These are phyloP conservation scores for Ostrea edulis DNA, from an alignment of 1,140 invertebrate genomes.

Conservation along the genomic window DNA sequence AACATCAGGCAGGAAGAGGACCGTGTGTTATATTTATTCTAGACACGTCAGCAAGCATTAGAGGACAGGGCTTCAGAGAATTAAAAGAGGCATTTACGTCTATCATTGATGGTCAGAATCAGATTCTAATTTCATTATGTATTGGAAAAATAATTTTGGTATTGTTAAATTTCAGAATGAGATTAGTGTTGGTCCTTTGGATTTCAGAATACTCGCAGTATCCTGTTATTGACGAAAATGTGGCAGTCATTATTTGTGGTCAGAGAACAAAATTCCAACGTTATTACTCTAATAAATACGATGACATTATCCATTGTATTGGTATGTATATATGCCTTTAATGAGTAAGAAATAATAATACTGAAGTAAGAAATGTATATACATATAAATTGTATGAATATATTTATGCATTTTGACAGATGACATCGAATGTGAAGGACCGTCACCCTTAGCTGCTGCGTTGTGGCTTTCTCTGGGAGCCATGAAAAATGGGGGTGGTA, in stretches of 20 bases:
- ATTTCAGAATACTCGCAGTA: not conserved
- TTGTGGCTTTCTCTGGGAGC: not conserved
- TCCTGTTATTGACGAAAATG: not conserved
- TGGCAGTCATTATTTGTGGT: not conserved
- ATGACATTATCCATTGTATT: not conserved
- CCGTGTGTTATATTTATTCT: not conserved
- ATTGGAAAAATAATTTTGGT: not conserved
- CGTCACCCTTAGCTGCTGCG: not conserved
- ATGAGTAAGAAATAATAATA: not conserved
- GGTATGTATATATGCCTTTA: not conserved
- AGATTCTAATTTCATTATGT: not conserved
- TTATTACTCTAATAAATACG: not conserved
- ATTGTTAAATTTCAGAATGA: not conserved
- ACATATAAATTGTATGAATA: not conserved
- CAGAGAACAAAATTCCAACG: not conserved
- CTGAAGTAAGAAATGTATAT: not conserved
- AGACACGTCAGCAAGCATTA: not conserved
- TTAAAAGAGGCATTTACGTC: not conserved
- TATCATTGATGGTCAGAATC: not conserved
- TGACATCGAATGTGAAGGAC: not conserved
- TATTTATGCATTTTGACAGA: not conserved
- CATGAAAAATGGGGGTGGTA: not conserved
- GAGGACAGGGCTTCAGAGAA: not conserved
- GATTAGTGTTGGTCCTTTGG: not conserved
- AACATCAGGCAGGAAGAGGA: not conserved